Base-by-base conservation (phyloP, 2,797 vertebrate genomes). In the Erpetoichthys calabaricus region DNA sequence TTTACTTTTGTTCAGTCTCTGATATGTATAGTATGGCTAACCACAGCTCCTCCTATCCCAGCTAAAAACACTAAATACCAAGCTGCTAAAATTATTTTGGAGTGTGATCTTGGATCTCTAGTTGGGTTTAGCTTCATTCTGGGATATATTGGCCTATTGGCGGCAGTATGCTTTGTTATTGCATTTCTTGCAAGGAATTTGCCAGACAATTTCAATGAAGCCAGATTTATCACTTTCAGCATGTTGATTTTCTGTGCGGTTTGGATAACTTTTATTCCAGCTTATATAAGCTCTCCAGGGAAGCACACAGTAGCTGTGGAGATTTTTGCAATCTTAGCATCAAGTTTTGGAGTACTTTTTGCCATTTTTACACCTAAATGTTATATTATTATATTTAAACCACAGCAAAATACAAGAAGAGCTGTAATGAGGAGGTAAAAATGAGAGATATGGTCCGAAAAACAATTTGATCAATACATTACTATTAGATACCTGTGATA, bases 361-460 rank as follows among this genome's bases (percentile, higher is more conserved):
- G 85, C 80, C 55, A 75, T 86, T 52, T 84, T 86, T 70, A 73
- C 57, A n/a, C 80, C 81, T 47, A 85, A 84, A 64, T 83, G 80
- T 63, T 83, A 78, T 56, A 76, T 82, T 25, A 79, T 85, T 59
- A 65, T 85, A 7, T 59, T 81, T 5, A 73, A 56, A 51, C 78
- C 83, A 7, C 70, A 80, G 45, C 77, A 74, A 41, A 83, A 81
- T 62, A 70, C 50, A 5, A 82, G 63, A 65, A 80, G 74, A 55
- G 59, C 60, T 3, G 65, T 80, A 56, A 75, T 80, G 52, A 42
- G 45, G n/a, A 54, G 25, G 25, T 25, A 25, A 25, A 25, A 25
- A 25, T 25, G 25, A 25, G 25, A 25, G 25, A 25, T 25, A 25
- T 25, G 25, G 25, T 25, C 25, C 25, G 25, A 25, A 25, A 25